phyloP scores from a whole-genome alignment of 2,797 vertebrate genomes.

The Anguilla obscura region DNA sequence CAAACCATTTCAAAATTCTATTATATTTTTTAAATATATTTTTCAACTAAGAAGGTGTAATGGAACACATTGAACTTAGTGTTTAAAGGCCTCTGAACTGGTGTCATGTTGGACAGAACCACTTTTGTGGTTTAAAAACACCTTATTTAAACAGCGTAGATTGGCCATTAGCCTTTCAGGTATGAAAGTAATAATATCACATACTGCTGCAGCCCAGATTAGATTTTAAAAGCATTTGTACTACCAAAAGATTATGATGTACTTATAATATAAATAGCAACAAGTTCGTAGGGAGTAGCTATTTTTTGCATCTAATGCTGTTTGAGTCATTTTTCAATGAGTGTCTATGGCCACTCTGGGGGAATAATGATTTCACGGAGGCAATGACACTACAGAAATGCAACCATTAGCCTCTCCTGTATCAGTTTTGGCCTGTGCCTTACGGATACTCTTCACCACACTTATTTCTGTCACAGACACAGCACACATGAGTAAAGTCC shows the following conservation, averaged over 20 bases:
- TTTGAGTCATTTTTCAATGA: constrained; percentile 1
- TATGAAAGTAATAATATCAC: background rate
- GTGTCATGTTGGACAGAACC: background rate
- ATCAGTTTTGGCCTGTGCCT: background rate
- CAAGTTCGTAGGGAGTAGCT: background rate
- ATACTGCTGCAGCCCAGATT: background rate
- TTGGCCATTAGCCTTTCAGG: background rate
- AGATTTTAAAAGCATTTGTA: background rate
- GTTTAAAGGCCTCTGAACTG: background rate
- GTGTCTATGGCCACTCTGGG: background rate
- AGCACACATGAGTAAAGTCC: background rate
- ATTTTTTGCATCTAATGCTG: background rate
- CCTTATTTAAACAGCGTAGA: background rate
- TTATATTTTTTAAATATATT: too few relatives aligned
- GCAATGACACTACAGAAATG: background rate
- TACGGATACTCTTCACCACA: background rate
- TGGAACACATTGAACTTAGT: too few relatives aligned
- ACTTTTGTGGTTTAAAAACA: background rate
- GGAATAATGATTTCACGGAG: background rate
- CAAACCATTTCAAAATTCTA: too few relatives aligned
- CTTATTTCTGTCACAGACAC: background rate
- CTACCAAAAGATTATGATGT: background rate
- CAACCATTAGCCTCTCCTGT: background rate
- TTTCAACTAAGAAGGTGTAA: too few relatives aligned
- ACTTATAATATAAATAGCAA: background rate